Conservation (phyloP, 2,113 vertebrate genomes). For the Rhipidura dahli region DNA sequence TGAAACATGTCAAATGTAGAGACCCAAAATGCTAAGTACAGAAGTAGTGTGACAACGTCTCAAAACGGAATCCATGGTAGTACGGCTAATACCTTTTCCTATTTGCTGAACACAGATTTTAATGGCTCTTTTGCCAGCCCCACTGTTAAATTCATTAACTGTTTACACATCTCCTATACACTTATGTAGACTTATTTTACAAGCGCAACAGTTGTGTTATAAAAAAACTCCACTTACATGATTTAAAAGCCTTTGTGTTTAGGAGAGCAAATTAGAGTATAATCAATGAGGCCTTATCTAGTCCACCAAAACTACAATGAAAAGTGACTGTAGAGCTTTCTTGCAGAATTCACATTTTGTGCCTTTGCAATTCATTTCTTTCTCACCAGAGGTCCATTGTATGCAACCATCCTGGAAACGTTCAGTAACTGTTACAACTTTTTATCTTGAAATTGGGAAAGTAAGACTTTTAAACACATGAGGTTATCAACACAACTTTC, state of each 20-base stretch:
- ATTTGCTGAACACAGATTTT: conserved; percentile 77
- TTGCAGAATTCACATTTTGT: conserved; percentile 77
- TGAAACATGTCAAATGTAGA: conserved; percentile 83
- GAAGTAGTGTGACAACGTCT: conserved; percentile 79
- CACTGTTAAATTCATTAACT: conserved; percentile 71
- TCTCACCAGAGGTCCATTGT: conserved; percentile 43
- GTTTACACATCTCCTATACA: conserved; percentile 78
- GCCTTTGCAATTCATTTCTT: conserved; percentile 70
- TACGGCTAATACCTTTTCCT: conserved; percentile 72
- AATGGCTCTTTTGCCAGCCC: conserved; percentile 73
- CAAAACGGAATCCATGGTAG: conserved; percentile 74
- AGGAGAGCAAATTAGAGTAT: conserved; percentile 55
- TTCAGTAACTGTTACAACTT: conserved; percentile 14
- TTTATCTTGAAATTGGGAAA: conserved; percentile 59
- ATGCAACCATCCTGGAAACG: conserved; percentile 48
- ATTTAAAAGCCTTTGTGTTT: conserved; percentile 67
- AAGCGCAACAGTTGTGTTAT: conserved; percentile 75
- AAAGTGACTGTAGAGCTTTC: conserved; percentile 64
- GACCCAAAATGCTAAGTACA: conserved; percentile 79
- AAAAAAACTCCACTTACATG: conserved; percentile 72
- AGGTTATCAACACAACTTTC: conserved; percentile 66
- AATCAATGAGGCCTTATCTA: conserved; percentile 62
- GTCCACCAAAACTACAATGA: conserved; percentile 67
- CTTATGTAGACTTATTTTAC: conserved; percentile 78
- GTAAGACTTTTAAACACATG: conserved; percentile 60